A percentile compares a stretch with the other conserved stretches of the same genome.
Evolutionary conservation across 2,797 vertebrate species (phyloP).

Genomic region (Galago senegalensis): DNA sequence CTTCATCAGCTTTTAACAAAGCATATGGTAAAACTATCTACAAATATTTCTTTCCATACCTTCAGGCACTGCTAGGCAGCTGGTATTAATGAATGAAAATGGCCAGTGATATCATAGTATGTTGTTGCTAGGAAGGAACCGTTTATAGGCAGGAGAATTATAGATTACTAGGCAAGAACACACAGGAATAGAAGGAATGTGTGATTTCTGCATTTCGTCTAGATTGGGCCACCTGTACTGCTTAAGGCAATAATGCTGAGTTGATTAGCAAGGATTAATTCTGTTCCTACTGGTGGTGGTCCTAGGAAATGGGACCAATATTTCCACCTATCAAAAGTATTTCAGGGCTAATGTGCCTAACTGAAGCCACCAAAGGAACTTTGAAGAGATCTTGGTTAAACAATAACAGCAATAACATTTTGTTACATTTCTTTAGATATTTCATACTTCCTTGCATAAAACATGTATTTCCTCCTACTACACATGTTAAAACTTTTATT

Average conservation of each 20-base stretch:
- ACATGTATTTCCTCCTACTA: background rate
- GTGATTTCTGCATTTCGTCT: slow-evolving; percentile 84
- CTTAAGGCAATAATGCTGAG: slow-evolving; percentile 82
- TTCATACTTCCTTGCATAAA: slow-evolving; percentile 20
- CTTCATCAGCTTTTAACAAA: slow-evolving; percentile 85
- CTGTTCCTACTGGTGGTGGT: slow-evolving; percentile 77
- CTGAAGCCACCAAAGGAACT: background rate
- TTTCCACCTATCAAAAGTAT: slow-evolving; percentile 14
- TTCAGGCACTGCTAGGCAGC: slow-evolving; percentile 87
- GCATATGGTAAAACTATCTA: slow-evolving; percentile 87
- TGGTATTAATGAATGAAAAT: slow-evolving; percentile 90
- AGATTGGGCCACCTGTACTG: slow-evolving; percentile 82
- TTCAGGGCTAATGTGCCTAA: slow-evolving; percentile 27
- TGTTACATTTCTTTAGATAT: slow-evolving; percentile 46
- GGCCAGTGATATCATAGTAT: slow-evolving; percentile 86
- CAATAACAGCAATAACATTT: background rate
- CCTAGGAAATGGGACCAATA: slow-evolving; percentile 38
- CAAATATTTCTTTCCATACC: slow-evolving; percentile 87
- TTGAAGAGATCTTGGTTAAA: slow-evolving; percentile 15
- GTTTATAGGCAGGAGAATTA: slow-evolving; percentile 87
- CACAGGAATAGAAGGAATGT: slow-evolving; percentile 79
- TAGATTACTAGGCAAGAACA: slow-evolving; percentile 79
- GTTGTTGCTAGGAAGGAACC: slow-evolving; percentile 84
- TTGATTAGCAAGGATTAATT: slow-evolving; percentile 84
- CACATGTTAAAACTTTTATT: slow-evolving; percentile 56